Evolutionary conservation across 35 echinoderm and acorn worm genomes (phyloP).

Genomic region (Ptychodera flava): DNA sequence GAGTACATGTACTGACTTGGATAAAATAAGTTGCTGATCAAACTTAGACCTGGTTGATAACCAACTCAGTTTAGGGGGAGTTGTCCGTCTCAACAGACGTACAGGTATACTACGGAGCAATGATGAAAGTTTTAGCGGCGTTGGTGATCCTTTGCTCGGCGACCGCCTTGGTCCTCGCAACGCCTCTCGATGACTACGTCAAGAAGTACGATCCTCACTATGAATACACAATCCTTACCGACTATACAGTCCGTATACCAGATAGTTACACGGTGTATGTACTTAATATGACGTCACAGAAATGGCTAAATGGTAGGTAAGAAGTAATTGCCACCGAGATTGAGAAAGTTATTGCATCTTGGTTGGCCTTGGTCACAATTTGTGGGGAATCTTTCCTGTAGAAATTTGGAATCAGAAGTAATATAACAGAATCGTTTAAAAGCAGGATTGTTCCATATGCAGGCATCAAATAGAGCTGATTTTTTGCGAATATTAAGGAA

Average conservation of each 20-base stretch:
- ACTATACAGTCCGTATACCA: conserved; percentile 34
- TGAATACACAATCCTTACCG: conserved; percentile 30
- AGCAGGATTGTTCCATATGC: too few relatives aligned
- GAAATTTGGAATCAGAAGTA: too few relatives aligned
- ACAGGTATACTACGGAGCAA: not conserved
- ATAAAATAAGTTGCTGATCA: not conserved
- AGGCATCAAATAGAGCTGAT: too few relatives aligned
- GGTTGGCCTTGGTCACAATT: too few relatives aligned
- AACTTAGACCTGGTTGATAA: too few relatives aligned
- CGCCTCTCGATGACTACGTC: conserved; percentile 67
- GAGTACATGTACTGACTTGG: not conserved
- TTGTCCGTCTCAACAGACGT: not conserved
- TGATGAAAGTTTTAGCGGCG: not conserved
- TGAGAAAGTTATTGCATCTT: too few relatives aligned
- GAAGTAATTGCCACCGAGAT: too few relatives aligned
- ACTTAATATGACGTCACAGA: conserved; percentile 84
- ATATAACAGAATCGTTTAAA: too few relatives aligned
- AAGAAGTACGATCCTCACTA: conserved; percentile 48
- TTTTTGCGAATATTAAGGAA: too few relatives aligned
- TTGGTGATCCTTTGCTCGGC: not conserved
- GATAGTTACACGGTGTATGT: conserved; percentile 59
- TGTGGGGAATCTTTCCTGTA: too few relatives aligned
- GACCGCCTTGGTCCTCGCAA: not conserved
- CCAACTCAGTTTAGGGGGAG: not conserved
- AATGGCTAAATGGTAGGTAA: conserved; percentile 66